Conservation (phyloP, 2,113 vertebrate genomes). For the rat (Rattus norvegicus) region DNA sequence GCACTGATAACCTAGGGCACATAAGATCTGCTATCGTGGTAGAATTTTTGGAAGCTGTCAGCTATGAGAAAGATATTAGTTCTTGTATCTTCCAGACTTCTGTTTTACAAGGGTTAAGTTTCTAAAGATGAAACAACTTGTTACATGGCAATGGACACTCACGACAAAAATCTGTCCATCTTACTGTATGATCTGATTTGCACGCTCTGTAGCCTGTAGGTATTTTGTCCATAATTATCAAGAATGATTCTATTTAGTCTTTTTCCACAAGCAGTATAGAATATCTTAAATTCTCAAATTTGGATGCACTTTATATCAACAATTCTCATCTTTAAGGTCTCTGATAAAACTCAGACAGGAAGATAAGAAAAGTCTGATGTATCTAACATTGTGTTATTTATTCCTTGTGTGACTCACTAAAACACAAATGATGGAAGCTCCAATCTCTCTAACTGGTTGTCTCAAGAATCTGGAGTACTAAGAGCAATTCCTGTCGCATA, state of each 20-base stretch:
- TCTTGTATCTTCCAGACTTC: neutral
- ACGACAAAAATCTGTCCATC: neutral
- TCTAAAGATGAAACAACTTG: constrained; percentile 1
- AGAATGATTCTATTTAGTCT: neutral
- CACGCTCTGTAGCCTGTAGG: neutral
- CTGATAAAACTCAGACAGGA: neutral
- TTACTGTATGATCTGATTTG: neutral
- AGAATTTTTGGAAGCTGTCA: neutral
- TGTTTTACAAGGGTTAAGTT: neutral
- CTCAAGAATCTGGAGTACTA: neutral
- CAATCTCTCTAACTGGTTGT: neutral
- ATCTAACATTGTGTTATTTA: neutral
- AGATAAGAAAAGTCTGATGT: neutral
- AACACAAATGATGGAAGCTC: neutral
- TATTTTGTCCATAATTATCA: neutral
- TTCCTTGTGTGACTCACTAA: neutral
- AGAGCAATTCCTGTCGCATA: neutral
- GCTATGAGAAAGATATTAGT: neutral
- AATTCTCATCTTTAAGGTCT: neutral
- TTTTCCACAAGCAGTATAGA: neutral
- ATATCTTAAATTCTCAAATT: neutral
- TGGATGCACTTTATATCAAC: neutral
- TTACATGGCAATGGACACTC: neutral
- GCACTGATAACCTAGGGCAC: neutral
- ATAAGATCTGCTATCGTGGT: neutral